Conservation (phyloP, 2,113 vertebrate species). For the Urocitellus parryii region DNA sequence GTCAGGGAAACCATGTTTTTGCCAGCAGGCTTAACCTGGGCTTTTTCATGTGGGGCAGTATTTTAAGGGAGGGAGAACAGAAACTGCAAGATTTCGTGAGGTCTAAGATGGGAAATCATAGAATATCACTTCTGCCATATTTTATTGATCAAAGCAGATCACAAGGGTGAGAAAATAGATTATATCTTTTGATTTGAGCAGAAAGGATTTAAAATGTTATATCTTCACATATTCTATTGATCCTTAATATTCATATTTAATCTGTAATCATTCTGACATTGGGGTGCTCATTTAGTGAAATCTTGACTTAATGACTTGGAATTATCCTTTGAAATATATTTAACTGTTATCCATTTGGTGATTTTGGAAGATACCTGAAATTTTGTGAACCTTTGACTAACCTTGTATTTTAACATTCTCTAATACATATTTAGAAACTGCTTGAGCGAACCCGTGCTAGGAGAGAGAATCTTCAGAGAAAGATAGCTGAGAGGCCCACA, state of each 20-base stretch:
- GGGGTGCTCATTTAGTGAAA: background rate
- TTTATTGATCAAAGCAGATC: slow-evolving; percentile 21
- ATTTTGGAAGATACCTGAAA: slow-evolving; percentile 23
- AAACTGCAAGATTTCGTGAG: background rate
- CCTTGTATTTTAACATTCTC: background rate
- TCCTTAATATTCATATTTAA: background rate
- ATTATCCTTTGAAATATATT: slow-evolving; percentile 60
- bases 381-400: slow-evolving; percentile 21
- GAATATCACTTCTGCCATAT: background rate
- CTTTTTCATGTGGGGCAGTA: background rate
- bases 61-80: background rate
- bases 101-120: background rate
- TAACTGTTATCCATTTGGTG: background rate
- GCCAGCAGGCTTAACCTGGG: background rate
- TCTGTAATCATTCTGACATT: slow-evolving; percentile 32
- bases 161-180: background rate
- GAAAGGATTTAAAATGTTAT: slow-evolving; percentile 43
- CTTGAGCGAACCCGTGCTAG: slow-evolving; percentile 97
- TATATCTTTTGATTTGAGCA: slow-evolving; percentile 32
- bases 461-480: slow-evolving; percentile 97
- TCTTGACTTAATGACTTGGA: background rate
- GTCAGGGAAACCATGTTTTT: background rate
- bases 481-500: slow-evolving; percentile 93
- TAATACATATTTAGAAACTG: slow-evolving; percentile 90
- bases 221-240: background rate